A percentile compares a stretch with the other conserved stretches of the same genome.
These are phyloP conservation scores for Sula dactylatra DNA, from an alignment of 2,113 vertebrate genomes.

Conservation along the genomic window DNA sequence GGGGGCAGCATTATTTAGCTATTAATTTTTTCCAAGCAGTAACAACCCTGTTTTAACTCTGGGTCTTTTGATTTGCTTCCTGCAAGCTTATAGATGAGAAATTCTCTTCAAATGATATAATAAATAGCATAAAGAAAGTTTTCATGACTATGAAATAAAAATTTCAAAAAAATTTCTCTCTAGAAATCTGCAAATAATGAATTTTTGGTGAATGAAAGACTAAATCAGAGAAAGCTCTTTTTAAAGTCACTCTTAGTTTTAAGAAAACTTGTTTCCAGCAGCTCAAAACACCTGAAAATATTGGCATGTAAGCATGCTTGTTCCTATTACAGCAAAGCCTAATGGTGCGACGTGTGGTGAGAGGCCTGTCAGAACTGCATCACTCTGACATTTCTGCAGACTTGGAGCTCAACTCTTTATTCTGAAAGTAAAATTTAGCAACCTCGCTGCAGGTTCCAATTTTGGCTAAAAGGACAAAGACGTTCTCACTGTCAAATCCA, in stretches of 20 bases:
- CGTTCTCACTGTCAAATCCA: neutral
- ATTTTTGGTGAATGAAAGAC: neutral
- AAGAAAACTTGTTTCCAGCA: neutral
- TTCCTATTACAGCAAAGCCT: neutral
- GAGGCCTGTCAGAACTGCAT: neutral
- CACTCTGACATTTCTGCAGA: neutral
- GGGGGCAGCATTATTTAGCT: neutral
- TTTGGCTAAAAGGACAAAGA: neutral
- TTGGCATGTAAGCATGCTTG: neutral
- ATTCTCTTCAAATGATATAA: neutral
- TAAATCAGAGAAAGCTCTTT: neutral
- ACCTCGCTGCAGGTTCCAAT: neutral
- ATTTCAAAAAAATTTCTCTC: neutral
- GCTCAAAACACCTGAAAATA: neutral
- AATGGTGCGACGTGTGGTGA: rapidly evolving
- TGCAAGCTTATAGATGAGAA: neutral
- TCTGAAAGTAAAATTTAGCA: constrained; percentile 7
- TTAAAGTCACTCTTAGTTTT: neutral
- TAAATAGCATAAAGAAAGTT: neutral
- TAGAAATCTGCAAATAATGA: neutral
- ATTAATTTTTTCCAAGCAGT: neutral
- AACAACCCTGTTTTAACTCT: neutral
- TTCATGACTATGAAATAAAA: neutral
- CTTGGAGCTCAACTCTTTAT: neutral
- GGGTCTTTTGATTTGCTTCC: neutral